phyloP scores from a whole-genome alignment of 1,140 invertebrate species.

The Habropoda laboriosa region DNA sequence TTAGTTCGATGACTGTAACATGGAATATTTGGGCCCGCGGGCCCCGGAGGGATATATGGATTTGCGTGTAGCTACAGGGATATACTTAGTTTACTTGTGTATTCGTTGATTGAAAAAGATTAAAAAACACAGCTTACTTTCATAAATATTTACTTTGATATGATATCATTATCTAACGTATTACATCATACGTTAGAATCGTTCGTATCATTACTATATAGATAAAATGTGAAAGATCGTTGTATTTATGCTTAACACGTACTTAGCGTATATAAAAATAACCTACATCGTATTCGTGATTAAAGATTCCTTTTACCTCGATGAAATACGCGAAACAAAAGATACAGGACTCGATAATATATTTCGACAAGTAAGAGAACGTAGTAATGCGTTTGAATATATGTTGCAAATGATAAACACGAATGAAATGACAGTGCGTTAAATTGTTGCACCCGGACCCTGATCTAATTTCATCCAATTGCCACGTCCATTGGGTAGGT shows the following conservation, averaged over 20 bases:
- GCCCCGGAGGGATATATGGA: neutral
- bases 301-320: no score
- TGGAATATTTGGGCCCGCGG: neutral
- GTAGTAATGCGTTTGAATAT: neutral
- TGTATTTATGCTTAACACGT: neutral
- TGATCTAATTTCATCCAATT: conserved; percentile 37
- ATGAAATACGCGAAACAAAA: no score
- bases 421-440: neutral
- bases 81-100: no score
- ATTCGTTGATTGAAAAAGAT: neutral
- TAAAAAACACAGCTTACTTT: neutral
- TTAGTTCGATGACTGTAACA: neutral
- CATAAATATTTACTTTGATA: neutral
- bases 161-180: neutral
- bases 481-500: neutral
- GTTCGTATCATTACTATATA: neutral
- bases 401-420: neutral
- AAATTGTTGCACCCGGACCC: neutral
- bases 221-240: neutral
- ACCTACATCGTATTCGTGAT: no score
- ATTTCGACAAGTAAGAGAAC: no score
- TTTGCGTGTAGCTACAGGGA: neutral
- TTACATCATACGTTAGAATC: neutral
- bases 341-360: no score
- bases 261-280: no score